Conservation (phyloP, 2,113 vertebrate species). For the Struthidea cinerea region DNA sequence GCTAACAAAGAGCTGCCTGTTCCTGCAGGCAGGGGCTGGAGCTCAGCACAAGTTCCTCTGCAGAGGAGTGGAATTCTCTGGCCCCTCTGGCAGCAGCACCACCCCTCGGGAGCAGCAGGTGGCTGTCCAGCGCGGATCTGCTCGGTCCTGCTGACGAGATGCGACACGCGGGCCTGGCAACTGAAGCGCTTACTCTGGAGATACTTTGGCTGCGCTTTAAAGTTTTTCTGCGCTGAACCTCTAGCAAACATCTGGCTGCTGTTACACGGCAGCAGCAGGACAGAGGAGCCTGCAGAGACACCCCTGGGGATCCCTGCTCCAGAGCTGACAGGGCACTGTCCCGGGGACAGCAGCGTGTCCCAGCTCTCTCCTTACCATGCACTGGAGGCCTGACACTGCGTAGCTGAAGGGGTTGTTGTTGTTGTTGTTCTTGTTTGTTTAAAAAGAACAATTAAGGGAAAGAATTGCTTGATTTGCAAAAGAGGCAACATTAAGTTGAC, state of each 20-base stretch:
- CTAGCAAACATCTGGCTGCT: conserved; percentile 23
- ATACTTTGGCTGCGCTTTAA: conserved; percentile 38
- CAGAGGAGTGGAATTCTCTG: neutral
- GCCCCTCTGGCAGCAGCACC: neutral
- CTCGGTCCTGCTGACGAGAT: neutral
- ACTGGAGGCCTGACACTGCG: neutral
- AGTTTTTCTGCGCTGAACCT: neutral
- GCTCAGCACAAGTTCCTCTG: neutral
- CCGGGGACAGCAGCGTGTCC: accelerated
- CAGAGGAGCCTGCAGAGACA: conserved; percentile 1
- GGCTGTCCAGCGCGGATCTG: neutral
- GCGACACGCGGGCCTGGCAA: neutral
- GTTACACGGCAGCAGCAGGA: neutral
- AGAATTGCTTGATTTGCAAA: neutral
- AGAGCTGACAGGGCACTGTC: neutral
- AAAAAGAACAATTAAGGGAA: neutral
- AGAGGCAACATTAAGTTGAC: neutral
- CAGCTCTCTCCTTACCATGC: neutral
- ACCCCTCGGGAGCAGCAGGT: neutral
- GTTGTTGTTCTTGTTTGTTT: neutral
- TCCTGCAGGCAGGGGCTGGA: neutral
- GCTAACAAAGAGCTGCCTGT: neutral
- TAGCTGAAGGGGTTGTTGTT: neutral
- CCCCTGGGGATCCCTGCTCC: neutral
- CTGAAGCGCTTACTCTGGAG: neutral